Conservation (phyloP, 2,797 vertebrate genomes). For the Esox masquinongy region DNA sequence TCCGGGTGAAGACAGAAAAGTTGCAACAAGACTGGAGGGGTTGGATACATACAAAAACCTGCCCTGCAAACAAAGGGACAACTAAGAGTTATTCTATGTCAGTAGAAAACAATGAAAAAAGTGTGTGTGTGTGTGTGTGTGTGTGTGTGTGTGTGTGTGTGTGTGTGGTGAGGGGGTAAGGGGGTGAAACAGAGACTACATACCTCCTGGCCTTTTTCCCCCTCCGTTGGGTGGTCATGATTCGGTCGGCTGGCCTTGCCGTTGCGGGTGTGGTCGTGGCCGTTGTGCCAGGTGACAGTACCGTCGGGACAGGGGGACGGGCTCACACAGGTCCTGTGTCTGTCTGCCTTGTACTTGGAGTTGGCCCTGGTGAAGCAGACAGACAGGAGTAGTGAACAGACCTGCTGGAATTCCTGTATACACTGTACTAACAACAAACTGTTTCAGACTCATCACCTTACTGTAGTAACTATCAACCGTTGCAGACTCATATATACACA, state of each 20-base stretch:
- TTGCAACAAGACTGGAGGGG: constrained; percentile 38
- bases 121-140: constrained; percentile 58
- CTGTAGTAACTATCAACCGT: not conserved
- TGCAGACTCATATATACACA: not conserved
- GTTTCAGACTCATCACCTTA: not conserved
- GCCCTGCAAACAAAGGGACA: constrained; percentile 45
- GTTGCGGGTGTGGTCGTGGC: constrained; percentile 81
- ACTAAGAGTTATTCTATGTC: constrained; percentile 29
- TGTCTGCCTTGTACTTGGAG: constrained; percentile 83
- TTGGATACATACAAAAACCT: constrained; percentile 32
- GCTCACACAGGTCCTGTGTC: constrained; percentile 78
- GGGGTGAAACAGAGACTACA: constrained; percentile 81
- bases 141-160: constrained; percentile 41
- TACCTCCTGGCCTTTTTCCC: constrained; percentile 90
- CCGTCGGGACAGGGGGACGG: constrained; percentile 77
- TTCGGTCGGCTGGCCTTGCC: constrained; percentile 80
- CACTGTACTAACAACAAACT: not conserved
- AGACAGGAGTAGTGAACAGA: not conserved
- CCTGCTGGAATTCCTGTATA: not conserved
- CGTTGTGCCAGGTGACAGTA: constrained; percentile 87
- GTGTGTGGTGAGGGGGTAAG: constrained; percentile 37
- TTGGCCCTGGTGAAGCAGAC: constrained; percentile 73
- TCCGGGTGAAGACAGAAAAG: constrained; percentile 52
- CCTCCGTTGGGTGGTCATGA: constrained; percentile 54
- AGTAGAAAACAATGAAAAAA: constrained; percentile 37